These are phyloP conservation scores for Microcebus griseorufus DNA, from an alignment of 2,113 vertebrate genomes.

Conservation along the genomic window DNA sequence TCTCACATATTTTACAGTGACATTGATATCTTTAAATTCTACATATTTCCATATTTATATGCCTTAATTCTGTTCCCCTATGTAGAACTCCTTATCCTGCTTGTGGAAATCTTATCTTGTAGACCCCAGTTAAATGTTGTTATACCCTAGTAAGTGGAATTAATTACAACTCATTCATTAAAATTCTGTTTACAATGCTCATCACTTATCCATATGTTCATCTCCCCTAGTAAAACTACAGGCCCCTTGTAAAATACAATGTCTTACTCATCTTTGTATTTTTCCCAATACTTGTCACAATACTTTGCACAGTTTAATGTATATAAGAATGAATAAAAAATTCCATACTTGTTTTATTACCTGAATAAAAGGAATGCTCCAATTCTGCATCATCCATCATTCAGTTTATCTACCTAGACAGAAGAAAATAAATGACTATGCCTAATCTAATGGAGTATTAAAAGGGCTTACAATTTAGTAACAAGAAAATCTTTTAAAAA, in stretches of 20 bases:
- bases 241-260: neutral
- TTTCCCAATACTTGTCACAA: neutral
- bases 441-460: neutral
- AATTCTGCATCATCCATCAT: constrained; percentile 10
- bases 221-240: neutral
- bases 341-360: neutral
- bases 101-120: neutral
- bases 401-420: constrained; percentile 1
- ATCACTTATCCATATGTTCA: neutral
- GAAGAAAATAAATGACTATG: constrained; percentile 32
- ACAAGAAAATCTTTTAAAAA: no score
- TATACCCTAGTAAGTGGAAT: neutral
- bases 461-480: constrained; percentile 47
- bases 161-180: neutral
- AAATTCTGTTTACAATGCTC: constrained; percentile 17
- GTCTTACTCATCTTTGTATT: neutral
- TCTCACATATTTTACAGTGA: neutral
- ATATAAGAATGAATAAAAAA: neutral
- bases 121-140: constrained; percentile 16
- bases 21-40: neutral
- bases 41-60: neutral
- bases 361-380: constrained; percentile 23
- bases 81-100: neutral
- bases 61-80: neutral
- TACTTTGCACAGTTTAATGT: no score